Percentiles rank a stretch among this genome's conserved stretches.
These are phyloP conservation scores for Crossocerus cetratus DNA, from an alignment of 2,888 invertebrate genomes.

Conservation along the genomic window DNA sequence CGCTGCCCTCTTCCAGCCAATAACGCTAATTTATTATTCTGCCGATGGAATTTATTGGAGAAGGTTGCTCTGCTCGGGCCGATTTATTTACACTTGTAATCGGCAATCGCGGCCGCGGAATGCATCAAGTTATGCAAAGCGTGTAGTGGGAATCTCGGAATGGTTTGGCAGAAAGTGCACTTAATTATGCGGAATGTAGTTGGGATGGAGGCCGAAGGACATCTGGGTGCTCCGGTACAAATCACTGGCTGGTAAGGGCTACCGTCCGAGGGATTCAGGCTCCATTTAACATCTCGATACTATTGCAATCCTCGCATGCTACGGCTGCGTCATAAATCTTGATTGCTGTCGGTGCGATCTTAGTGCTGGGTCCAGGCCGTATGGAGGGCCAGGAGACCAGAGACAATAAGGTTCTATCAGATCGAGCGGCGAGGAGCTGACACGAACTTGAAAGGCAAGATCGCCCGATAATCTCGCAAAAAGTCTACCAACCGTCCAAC, in stretches of 20 bases:
- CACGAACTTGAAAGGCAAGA: slow-evolving; percentile 61
- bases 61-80: no score
- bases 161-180: no score
- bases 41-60: no score
- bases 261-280: slow-evolving; percentile 8
- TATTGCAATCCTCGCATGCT: neutral
- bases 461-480: slow-evolving; percentile 54
- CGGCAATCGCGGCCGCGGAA: no score
- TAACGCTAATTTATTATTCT: no score
- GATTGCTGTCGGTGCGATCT: slow-evolving; percentile 22
- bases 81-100: no score
- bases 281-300: neutral
- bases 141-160: no score
- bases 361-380: slow-evolving; percentile 27
- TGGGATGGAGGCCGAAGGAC: no score
- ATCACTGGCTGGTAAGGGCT: neutral
- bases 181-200: no score
- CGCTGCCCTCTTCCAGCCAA: no score
- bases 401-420: slow-evolving; percentile 65
- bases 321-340: slow-evolving; percentile 32
- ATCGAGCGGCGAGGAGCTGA: slow-evolving; percentile 57
- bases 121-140: no score
- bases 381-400: slow-evolving; percentile 39
- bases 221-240: neutral
- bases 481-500: neutral